Percentiles rank a stretch among this genome's conserved stretches.
These are phyloP conservation scores for Sitta europaea DNA, from an alignment of 2,113 vertebrate genomes.

Conservation along the genomic window DNA sequence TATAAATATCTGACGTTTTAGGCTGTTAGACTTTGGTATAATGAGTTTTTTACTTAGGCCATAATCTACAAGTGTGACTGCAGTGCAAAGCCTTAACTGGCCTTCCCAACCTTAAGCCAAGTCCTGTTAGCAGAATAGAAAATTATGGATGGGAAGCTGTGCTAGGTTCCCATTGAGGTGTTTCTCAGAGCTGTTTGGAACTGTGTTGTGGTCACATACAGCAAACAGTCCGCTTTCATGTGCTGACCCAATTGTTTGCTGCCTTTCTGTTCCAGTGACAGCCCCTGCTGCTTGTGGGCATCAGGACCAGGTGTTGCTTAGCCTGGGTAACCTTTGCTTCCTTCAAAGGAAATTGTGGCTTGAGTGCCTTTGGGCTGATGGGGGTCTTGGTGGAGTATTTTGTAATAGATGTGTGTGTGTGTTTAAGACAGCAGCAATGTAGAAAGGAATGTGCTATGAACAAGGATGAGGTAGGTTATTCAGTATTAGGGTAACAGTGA, in stretches of 20 bases:
- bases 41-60: background rate
- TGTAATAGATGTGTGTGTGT: background rate
- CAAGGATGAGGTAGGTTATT: background rate
- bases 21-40: background rate
- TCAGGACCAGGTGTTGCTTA: background rate
- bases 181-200: background rate
- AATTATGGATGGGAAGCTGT: background rate
- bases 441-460: background rate
- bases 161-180: accelerated
- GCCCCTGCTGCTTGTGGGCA: background rate
- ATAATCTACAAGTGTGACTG: background rate
- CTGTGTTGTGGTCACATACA: background rate
- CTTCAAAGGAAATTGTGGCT: background rate
- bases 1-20: background rate
- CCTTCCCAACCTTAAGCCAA: background rate
- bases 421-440: accelerated
- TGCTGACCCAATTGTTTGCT: background rate
- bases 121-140: background rate
- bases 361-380: background rate
- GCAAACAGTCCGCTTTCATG: background rate
- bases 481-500: background rate
- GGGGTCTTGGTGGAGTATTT: background rate
- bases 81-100: background rate
- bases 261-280: background rate
- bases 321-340: background rate